These are phyloP conservation scores for Pampus argenteus DNA, from an alignment of 2,797 vertebrate genomes.

Conservation along the genomic window DNA sequence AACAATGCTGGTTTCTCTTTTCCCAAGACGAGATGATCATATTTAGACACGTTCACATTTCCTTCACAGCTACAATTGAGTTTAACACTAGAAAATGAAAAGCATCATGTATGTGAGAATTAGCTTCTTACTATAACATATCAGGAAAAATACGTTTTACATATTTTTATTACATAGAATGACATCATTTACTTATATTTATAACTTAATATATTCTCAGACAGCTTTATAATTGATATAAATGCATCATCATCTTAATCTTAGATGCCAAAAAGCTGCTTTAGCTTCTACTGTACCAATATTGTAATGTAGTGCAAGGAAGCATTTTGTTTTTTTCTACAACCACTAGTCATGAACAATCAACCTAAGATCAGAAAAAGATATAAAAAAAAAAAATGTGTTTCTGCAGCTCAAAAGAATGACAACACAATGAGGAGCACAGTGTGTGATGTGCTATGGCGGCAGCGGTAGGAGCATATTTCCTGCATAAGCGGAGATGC, in stretches of 20 bases:
- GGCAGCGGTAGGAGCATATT: slow-evolving; percentile 18
- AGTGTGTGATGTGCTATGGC: background rate
- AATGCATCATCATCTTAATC: too few species aligned
- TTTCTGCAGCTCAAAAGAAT: too few species aligned
- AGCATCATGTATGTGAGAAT: too few species aligned
- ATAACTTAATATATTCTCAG: too few species aligned
- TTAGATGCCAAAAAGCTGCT: too few species aligned
- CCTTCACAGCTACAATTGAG: background rate
- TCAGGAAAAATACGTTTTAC: background rate
- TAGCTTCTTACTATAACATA: too few species aligned
- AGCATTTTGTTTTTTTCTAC: background rate
- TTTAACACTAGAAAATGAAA: background rate
- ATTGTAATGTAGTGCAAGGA: background rate
- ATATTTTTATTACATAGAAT: background rate
- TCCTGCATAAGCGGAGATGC: slow-evolving; percentile 17
- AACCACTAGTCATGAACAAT: background rate
- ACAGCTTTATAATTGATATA: too few species aligned
- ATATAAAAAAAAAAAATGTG: background rate
- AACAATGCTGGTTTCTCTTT: background rate
- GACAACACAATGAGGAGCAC: too few species aligned
- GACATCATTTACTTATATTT: too few species aligned
- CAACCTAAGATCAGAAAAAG: background rate
- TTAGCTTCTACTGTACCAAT: too few species aligned
- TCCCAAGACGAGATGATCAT: background rate
- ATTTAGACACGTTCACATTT: background rate